Evolutionary conservation across 2,113 vertebrate species (phyloP).

Genomic region (Atractosteus spatula): DNA sequence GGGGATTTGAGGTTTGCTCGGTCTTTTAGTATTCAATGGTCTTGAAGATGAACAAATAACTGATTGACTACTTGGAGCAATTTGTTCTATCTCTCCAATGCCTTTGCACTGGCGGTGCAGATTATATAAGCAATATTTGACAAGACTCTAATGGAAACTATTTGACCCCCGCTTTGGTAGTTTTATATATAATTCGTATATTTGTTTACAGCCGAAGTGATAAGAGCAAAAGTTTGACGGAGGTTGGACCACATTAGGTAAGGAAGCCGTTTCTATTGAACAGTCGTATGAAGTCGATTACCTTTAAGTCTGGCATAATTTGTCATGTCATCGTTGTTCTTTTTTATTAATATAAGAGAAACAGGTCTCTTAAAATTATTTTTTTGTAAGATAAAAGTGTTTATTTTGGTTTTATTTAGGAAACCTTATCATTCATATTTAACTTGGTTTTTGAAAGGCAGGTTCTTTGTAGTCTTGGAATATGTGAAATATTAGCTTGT

Average conservation of each 20-base stretch:
- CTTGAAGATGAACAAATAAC: constrained; percentile 66
- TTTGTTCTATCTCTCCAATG: constrained; percentile 63
- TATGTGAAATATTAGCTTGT: no score
- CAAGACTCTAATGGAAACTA: constrained; percentile 73
- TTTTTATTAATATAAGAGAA: no score
- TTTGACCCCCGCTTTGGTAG: constrained; percentile 41
- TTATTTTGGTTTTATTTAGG: no score
- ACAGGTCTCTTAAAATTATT: no score
- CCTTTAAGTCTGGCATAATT: no score
- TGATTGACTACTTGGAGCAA: constrained; percentile 55
- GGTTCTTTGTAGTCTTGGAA: no score
- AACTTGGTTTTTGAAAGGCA: no score
- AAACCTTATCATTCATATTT: no score
- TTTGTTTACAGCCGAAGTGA: constrained; percentile 78
- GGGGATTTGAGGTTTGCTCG: constrained; percentile 44
- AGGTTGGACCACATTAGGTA: constrained; percentile 76
- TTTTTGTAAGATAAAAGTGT: no score
- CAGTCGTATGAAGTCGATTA: constrained; percentile 31
- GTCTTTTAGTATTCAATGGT: constrained; percentile 50
- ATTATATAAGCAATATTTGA: constrained; percentile 80
- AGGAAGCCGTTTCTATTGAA: constrained; percentile 71
- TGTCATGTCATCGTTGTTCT: no score
- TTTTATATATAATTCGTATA: constrained; percentile 74
- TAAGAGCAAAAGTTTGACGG: constrained; percentile 76
- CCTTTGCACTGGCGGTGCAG: constrained; percentile 42